Evolutionary conservation across 2,888 invertebrate genomes (phyloP).

Genomic region (Xylocampa areola): DNA sequence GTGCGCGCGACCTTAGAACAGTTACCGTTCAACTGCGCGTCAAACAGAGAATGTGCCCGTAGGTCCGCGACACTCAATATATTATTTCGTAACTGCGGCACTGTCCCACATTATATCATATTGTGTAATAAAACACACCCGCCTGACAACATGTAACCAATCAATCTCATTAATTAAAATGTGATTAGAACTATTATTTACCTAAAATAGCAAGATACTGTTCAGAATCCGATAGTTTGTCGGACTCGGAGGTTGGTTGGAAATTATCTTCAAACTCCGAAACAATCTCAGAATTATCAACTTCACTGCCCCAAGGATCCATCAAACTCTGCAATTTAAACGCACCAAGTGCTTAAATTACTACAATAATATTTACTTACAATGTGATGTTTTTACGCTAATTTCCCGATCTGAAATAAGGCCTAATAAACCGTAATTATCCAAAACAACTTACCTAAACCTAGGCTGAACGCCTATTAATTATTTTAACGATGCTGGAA

Average conservation of each 20-base stretch:
- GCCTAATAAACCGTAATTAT: slow-evolving; percentile 1
- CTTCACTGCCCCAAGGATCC: slow-evolving; percentile 87
- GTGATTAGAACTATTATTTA: slow-evolving; percentile 65
- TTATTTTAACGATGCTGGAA: slow-evolving; percentile 28
- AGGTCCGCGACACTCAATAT: slow-evolving; percentile 23
- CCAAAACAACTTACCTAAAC: slow-evolving; percentile 59
- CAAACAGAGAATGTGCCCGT: slow-evolving; percentile 40
- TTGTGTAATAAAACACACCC: slow-evolving; percentile 38
- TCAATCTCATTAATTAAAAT: slow-evolving; percentile 29
- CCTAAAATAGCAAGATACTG: slow-evolving; percentile 92
- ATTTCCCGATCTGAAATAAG: slow-evolving; percentile 12
- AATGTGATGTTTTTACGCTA: not conserved
- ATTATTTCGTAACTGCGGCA: slow-evolving; percentile 38
- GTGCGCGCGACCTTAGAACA: slow-evolving; percentile 34
- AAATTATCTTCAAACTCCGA: slow-evolving; percentile 91
- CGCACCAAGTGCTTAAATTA: slow-evolving; percentile 19
- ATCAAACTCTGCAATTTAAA: slow-evolving; percentile 77
- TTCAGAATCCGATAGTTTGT: slow-evolving; percentile 90
- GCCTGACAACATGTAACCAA: slow-evolving; percentile 32
- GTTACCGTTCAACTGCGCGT: slow-evolving; percentile 10
- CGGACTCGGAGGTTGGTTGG: slow-evolving; percentile 72
- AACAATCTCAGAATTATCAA: slow-evolving; percentile 65
- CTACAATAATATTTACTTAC: slow-evolving; percentile 46
- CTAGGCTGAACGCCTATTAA: slow-evolving; percentile 52
- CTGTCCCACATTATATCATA: slow-evolving; percentile 29